A percentile compares a stretch with the other conserved stretches of the same genome.
phyloP scores from a whole-genome alignment of 2,888 invertebrate genomes.

The Malacosoma neustria region DNA sequence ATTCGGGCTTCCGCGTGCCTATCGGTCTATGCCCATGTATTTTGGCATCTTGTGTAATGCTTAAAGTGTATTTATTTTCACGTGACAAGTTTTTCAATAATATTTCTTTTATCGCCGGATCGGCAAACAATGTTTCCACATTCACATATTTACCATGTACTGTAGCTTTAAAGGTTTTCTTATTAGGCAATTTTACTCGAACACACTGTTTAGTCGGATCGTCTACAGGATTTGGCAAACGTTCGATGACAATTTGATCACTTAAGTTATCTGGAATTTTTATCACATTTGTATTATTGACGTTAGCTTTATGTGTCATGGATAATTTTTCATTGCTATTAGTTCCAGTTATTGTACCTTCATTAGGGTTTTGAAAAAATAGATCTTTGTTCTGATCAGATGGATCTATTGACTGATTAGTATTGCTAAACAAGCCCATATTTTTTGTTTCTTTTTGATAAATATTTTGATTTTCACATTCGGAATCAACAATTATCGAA shows the following conservation, averaged over 20 bases:
- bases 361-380: no score
- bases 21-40: slow-evolving; percentile 13
- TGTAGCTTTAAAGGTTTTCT: slow-evolving; percentile 45
- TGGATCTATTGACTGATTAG: no score
- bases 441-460: no score
- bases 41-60: slow-evolving; percentile 35
- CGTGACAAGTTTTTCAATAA: slow-evolving; percentile 27
- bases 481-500: no score
- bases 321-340: slow-evolving; percentile 3
- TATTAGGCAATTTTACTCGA: slow-evolving; percentile 41
- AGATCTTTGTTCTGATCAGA: no score
- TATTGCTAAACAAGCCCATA: no score
- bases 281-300: slow-evolving; percentile 1
- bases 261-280: slow-evolving; percentile 18
- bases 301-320: slow-evolving; percentile 1
- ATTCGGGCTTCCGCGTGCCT: slow-evolving; percentile 22
- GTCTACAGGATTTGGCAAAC: slow-evolving; percentile 19
- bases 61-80: slow-evolving; percentile 36
- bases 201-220: slow-evolving; percentile 32
- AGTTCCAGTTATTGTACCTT: not conserved
- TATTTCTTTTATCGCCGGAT: slow-evolving; percentile 34
- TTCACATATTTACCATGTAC: slow-evolving; percentile 37
- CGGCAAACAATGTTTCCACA: slow-evolving; percentile 35
- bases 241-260: slow-evolving; percentile 30
- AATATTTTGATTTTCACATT: no score